These are phyloP conservation scores for Leptopilina drosophilae DNA, from an alignment of 2,888 invertebrate genomes.

Conservation along the genomic window DNA sequence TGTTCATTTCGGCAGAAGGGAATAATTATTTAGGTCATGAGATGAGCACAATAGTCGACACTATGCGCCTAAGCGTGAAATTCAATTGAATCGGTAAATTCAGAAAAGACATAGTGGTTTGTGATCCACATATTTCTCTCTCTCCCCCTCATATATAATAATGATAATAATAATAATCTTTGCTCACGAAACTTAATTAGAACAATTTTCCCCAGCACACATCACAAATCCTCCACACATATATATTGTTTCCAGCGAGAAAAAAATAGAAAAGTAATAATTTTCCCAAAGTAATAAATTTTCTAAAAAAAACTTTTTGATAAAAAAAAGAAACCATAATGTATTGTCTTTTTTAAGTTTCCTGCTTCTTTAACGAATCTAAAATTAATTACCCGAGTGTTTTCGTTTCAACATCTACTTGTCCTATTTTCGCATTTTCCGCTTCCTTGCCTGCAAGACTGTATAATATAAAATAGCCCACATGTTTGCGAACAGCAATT, in stretches of 20 bases:
- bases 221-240: background rate
- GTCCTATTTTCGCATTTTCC: slow-evolving; percentile 37
- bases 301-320: background rate
- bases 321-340: background rate
- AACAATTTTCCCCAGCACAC: background rate
- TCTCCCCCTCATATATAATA: background rate
- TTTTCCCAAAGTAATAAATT: too few species aligned
- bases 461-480: slow-evolving; percentile 33
- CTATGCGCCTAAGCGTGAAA: slow-evolving; percentile 60
- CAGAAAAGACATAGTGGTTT: slow-evolving; percentile 55
- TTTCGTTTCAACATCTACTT: slow-evolving; percentile 39
- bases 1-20: slow-evolving; percentile 51
- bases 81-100: slow-evolving; percentile 63
- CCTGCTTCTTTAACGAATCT: slow-evolving; percentile 34
- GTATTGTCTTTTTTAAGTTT: slow-evolving; percentile 23
- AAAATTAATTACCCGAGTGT: slow-evolving; percentile 31
- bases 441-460: slow-evolving; percentile 16
- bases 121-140: slow-evolving; percentile 25
- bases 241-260: too few species aligned
- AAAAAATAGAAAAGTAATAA: too few species aligned
- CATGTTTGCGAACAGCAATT: slow-evolving; percentile 32
- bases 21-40: slow-evolving; percentile 61
- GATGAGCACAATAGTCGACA: slow-evolving; percentile 59
- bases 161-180: background rate
- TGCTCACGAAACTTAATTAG: slow-evolving; percentile 17